Evolutionary conservation across 2,888 invertebrate species (phyloP).

Genomic region (Mycogona germanica): DNA sequence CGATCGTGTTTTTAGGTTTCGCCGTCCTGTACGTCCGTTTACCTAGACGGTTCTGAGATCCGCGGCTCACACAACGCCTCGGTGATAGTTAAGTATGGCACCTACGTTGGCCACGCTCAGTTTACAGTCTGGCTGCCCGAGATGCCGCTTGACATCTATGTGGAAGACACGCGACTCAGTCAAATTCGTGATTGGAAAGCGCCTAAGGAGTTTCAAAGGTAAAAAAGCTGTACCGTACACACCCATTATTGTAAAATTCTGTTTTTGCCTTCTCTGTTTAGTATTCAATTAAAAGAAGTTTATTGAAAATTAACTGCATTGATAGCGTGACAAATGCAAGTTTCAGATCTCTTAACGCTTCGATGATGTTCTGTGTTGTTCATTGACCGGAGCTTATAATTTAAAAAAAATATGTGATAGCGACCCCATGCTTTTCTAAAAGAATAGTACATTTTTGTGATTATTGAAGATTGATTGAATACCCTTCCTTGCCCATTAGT

Average conservation of each 20-base stretch:
- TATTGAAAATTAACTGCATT: too few species aligned
- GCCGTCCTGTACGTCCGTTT: slow-evolving; percentile 89
- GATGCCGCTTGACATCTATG: slow-evolving; percentile 77
- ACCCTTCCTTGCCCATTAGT: slow-evolving; percentile 15
- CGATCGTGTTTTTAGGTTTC: slow-evolving; percentile 56
- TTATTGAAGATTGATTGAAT: neutral
- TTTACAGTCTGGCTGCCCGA: slow-evolving; percentile 97
- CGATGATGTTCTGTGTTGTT: neutral
- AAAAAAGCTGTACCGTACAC: too few species aligned
- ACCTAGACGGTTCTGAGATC: slow-evolving; percentile 90
- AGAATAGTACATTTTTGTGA: neutral
- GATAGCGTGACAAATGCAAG: too few species aligned
- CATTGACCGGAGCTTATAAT: neutral
- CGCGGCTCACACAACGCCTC: slow-evolving; percentile 90
- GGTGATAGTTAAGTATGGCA: slow-evolving; percentile 65
- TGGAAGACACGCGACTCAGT: slow-evolving; percentile 76
- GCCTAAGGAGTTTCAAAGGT: slow-evolving; percentile 34
- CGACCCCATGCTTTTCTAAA: neutral
- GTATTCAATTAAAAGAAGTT: too few species aligned
- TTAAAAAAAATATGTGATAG: neutral
- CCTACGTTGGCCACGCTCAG: slow-evolving; percentile 72
- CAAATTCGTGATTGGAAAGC: slow-evolving; percentile 93
- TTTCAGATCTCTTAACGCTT: too few species aligned
- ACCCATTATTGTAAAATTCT: too few species aligned
- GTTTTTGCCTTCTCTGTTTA: too few species aligned